Conservation (phyloP, 1,140 invertebrate species). For the Pristionchus pacificus region DNA sequence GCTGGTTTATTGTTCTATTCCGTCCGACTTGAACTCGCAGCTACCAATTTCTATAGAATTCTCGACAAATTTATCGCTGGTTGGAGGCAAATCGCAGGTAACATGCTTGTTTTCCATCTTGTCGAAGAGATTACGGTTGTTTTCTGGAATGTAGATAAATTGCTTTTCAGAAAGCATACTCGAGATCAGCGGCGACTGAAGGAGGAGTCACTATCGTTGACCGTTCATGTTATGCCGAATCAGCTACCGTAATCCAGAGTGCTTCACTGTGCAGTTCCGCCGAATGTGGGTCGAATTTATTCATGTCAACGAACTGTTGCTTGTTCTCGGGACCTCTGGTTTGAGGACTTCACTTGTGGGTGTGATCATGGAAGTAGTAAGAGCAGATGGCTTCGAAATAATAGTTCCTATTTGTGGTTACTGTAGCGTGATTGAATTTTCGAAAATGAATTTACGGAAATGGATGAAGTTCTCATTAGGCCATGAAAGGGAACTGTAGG, state of each 20-base stretch:
- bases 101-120: too few relatives aligned
- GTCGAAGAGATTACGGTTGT: neutral
- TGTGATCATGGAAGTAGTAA: too few relatives aligned
- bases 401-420: too few relatives aligned
- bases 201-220: neutral
- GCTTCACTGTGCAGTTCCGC: neutral
- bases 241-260: neutral
- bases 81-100: neutral
- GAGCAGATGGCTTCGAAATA: too few relatives aligned
- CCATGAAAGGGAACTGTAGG: too few relatives aligned
- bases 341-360: too few relatives aligned
- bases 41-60: constrained; percentile 4
- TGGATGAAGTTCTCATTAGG: too few relatives aligned
- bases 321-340: too few relatives aligned
- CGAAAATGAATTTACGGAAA: too few relatives aligned
- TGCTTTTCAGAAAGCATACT: neutral
- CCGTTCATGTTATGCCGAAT: neutral
- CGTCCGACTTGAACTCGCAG: neutral
- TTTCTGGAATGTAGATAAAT: neutral
- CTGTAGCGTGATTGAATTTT: too few relatives aligned
- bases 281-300: too few relatives aligned
- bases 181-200: neutral
- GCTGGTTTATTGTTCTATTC: neutral
- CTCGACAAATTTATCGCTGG: neutral
- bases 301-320: too few relatives aligned